A percentile compares a stretch with the other conserved stretches of the same genome.
phyloP scores from a whole-genome alignment of 2,888 invertebrate species.

The Archips crataeganus region DNA sequence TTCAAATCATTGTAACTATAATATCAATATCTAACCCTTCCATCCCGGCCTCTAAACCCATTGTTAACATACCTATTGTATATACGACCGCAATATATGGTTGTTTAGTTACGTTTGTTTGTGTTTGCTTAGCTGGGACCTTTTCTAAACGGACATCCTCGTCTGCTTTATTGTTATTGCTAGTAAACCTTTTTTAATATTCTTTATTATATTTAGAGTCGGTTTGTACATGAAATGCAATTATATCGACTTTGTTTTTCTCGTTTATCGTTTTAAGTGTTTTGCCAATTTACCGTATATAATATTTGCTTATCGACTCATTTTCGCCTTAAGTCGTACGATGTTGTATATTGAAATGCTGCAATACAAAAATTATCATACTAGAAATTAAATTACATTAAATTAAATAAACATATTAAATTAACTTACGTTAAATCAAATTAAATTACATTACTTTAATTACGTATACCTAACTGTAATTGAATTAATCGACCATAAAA shows the following conservation, averaged over 20 bases:
- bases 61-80: constrained; percentile 64
- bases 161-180: constrained; percentile 42
- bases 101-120: constrained; percentile 57
- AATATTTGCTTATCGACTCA: not conserved
- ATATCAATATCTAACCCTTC: constrained; percentile 51
- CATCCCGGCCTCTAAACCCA: constrained; percentile 53
- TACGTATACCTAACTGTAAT: not conserved
- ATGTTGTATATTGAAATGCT: not conserved
- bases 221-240: constrained; percentile 29
- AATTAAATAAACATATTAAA: too few relatives aligned
- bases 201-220: constrained; percentile 39
- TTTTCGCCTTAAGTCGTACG: not conserved
- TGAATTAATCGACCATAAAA: not conserved
- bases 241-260: constrained; percentile 35
- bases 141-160: constrained; percentile 58
- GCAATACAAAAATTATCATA: too few relatives aligned
- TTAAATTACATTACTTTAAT: too few relatives aligned
- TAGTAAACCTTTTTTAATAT: constrained; percentile 53
- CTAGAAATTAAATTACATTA: too few relatives aligned
- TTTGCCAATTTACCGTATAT: not conserved
- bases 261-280: constrained; percentile 43
- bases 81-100: constrained; percentile 57
- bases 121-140: constrained; percentile 57
- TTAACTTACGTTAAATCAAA: too few relatives aligned
- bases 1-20: constrained; percentile 37